phyloP scores from a whole-genome alignment of 2,888 invertebrate species.

The Luperina testacea region DNA sequence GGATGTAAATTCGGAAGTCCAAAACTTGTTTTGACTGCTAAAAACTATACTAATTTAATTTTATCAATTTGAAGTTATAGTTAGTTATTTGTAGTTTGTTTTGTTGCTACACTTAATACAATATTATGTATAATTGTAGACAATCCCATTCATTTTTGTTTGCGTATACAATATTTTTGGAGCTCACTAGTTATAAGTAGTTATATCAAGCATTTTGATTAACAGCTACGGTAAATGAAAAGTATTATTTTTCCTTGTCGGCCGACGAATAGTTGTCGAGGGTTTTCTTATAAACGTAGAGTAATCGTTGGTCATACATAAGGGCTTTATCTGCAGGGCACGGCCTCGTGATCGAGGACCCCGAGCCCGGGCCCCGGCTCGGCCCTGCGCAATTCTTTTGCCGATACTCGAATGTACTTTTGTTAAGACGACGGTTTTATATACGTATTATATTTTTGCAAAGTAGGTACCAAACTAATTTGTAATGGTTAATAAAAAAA shows the following conservation, averaged over 20 bases:
- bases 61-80: neutral
- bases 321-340: slow-evolving; percentile 59
- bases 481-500: slow-evolving; percentile 1
- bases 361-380: neutral
- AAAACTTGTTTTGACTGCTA: neutral
- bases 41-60: neutral
- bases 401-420: slow-evolving; percentile 30
- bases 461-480: neutral
- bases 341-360: slow-evolving; percentile 50
- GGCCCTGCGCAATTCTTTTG: slow-evolving; percentile 36
- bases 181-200: neutral
- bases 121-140: neutral
- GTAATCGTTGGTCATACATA: slow-evolving; percentile 64
- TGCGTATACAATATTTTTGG: neutral
- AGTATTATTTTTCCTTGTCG: slow-evolving; percentile 32
- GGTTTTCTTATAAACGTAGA: slow-evolving; percentile 52
- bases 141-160: neutral
- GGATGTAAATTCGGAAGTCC: neutral
- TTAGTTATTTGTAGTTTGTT: neutral
- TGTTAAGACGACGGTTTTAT: slow-evolving; percentile 27
- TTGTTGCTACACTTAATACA: neutral
- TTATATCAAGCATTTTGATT: slow-evolving; percentile 27
- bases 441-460: neutral
- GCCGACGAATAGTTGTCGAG: slow-evolving; percentile 48
- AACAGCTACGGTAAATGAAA: slow-evolving; percentile 28